A percentile compares a stretch with the other conserved stretches of the same genome.
phyloP scores from a whole-genome alignment of 2,888 invertebrate species.

The Conistra vaccinii region DNA sequence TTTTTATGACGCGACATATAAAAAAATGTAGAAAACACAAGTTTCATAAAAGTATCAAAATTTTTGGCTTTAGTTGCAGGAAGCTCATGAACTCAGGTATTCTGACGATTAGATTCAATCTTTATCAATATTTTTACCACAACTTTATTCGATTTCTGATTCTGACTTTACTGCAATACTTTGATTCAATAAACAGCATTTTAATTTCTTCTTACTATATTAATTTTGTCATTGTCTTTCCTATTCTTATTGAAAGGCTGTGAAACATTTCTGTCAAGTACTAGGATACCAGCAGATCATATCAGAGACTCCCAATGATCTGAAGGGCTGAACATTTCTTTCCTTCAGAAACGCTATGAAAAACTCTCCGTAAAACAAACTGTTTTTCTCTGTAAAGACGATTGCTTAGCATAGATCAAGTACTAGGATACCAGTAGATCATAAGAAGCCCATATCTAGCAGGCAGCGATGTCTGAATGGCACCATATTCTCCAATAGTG shows the following conservation, averaged over 20 bases:
- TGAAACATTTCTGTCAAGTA: conserved; percentile 21
- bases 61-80: conserved; percentile 33
- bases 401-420: conserved; percentile 34
- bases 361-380: background rate
- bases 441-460: conserved; percentile 98
- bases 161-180: background rate
- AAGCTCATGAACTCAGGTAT: conserved; percentile 33
- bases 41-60: conserved; percentile 30
- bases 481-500: conserved; percentile 99
- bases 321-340: background rate
- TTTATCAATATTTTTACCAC: background rate
- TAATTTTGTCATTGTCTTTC: background rate
- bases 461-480: conserved; percentile 97
- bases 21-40: background rate
- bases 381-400: background rate
- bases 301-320: background rate
- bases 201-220: background rate
- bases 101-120: background rate
- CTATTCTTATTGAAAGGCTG: background rate
- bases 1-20: background rate
- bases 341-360: conserved; percentile 9
- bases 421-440: conserved; percentile 89
- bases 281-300: conserved; percentile 32
- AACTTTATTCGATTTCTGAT: background rate
- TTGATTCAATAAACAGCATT: background rate